phyloP scores from a whole-genome alignment of 2,888 invertebrate species.

The Drosophila niveifrons region DNA sequence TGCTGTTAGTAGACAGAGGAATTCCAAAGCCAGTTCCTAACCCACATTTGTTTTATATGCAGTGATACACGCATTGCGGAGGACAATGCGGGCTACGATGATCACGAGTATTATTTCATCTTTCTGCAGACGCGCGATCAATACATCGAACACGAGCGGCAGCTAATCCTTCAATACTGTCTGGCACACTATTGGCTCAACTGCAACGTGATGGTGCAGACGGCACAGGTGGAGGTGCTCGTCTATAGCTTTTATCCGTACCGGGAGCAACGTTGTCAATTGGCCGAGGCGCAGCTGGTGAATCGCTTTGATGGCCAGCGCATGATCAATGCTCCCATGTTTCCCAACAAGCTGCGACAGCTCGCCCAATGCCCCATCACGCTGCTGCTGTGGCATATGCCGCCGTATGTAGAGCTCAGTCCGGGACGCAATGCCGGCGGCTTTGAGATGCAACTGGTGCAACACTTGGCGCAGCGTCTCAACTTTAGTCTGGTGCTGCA shows the following conservation, averaged over 20 bases:
- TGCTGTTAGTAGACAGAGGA: slow-evolving; percentile 45
- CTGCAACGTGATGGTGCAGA: slow-evolving; percentile 79
- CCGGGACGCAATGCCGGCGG: slow-evolving; percentile 41
- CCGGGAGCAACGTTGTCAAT: slow-evolving; percentile 50
- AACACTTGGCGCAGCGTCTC: slow-evolving; percentile 57
- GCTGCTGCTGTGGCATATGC: slow-evolving; percentile 53
- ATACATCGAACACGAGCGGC: slow-evolving; percentile 47
- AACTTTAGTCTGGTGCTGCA: slow-evolving; percentile 60
- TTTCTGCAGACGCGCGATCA: slow-evolving; percentile 67
- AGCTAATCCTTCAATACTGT: slow-evolving; percentile 73
- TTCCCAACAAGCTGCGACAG: slow-evolving; percentile 68
- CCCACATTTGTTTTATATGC: slow-evolving; percentile 11
- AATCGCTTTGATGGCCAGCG: slow-evolving; percentile 60
- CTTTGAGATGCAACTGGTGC: slow-evolving; percentile 68
- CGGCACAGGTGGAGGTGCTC: slow-evolving; percentile 62
- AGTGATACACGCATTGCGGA: slow-evolving; percentile 47
- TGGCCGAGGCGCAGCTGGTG: slow-evolving; percentile 51
- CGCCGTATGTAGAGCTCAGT: slow-evolving; percentile 60
- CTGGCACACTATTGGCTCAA: slow-evolving; percentile 67
- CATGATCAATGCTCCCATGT: slow-evolving; percentile 55
- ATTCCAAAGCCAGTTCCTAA: too few species aligned
- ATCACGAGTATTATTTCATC: slow-evolving; percentile 77
- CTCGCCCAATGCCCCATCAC: slow-evolving; percentile 69
- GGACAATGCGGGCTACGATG: slow-evolving; percentile 63
- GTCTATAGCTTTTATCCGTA: slow-evolving; percentile 78